Conservation (phyloP, 92 coral and sea anemone species). For the Isaurus tuberculatus region DNA sequence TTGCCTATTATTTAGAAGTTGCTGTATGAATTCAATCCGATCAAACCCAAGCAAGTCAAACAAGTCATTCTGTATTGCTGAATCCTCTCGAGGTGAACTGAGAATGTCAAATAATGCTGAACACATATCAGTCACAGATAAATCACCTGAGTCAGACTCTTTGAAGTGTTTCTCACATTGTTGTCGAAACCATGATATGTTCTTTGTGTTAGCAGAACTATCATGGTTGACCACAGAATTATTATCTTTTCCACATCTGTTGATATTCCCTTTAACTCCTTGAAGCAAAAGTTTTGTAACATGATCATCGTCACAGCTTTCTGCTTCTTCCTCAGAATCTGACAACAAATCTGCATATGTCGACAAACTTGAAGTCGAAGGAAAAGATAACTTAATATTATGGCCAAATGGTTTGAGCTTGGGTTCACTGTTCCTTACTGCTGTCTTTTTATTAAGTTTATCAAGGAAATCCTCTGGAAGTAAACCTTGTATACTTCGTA, state of each 20-base stretch:
- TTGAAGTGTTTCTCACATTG: constrained; percentile 80
- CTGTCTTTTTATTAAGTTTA: constrained; percentile 54
- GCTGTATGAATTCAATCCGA: constrained; percentile 90
- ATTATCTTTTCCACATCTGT: background rate
- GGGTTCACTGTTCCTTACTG: constrained; percentile 43
- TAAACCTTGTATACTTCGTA: constrained; percentile 62
- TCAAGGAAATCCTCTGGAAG: constrained; percentile 72
- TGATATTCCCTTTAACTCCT: constrained; percentile 30
- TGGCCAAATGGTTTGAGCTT: constrained; percentile 75
- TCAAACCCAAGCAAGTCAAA: constrained; percentile 97
- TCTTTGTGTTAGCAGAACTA: constrained; percentile 20
- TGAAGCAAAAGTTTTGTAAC: constrained; percentile 42
- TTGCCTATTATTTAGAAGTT: constrained; percentile 72
- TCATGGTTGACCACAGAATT: background rate
- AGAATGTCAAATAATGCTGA: constrained; percentile 96
- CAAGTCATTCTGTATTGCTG: constrained; percentile 91
- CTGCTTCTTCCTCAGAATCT: constrained; percentile 80
- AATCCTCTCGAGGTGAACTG: constrained; percentile 81
- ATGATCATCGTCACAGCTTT: constrained; percentile 37
- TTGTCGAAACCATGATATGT: constrained; percentile 77
- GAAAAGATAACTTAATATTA: constrained; percentile 70
- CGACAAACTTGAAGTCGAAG: constrained; percentile 19
- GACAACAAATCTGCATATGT: constrained; percentile 52
- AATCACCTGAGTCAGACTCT: constrained; percentile 61
- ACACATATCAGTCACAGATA: constrained; percentile 82